Evolutionary conservation across 1,140 invertebrate genomes (phyloP).

Genomic region (Chymomyza costata): DNA sequence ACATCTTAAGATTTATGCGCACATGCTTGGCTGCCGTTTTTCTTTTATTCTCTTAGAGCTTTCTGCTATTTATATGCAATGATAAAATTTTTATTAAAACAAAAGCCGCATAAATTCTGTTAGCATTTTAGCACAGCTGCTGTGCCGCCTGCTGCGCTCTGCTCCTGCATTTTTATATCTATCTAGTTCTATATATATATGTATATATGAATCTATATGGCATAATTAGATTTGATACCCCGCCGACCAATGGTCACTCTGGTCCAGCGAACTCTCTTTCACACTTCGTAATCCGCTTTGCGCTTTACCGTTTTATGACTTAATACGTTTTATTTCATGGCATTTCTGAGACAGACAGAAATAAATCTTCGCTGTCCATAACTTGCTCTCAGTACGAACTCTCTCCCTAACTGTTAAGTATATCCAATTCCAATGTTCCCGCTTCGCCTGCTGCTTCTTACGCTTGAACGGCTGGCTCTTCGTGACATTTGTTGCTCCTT

Average conservation of each 20-base stretch:
- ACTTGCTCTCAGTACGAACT: no score
- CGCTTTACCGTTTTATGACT: slow-evolving; percentile 59
- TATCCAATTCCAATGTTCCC: slow-evolving; percentile 67
- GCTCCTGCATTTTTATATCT: slow-evolving; percentile 32
- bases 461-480: slow-evolving; percentile 57
- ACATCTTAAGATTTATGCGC: slow-evolving; percentile 52
- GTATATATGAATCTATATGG: slow-evolving; percentile 44
- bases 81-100: slow-evolving; percentile 71
- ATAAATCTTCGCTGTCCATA: slow-evolving; percentile 52
- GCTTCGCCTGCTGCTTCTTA: slow-evolving; percentile 24
- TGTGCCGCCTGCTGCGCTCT: slow-evolving; percentile 33
- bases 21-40: slow-evolving; percentile 31
- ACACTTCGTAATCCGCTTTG: slow-evolving; percentile 69
- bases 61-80: slow-evolving; percentile 54
- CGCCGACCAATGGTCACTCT: slow-evolving; percentile 28
- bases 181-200: background rate
- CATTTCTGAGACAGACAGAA: slow-evolving; percentile 38
- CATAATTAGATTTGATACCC: slow-evolving; percentile 69
- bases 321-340: slow-evolving; percentile 71
- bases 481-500: slow-evolving; percentile 63
- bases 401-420: no score
- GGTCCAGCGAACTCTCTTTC: slow-evolving; percentile 39
- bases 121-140: slow-evolving; percentile 38
- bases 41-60: background rate
- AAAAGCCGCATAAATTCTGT: slow-evolving; percentile 65